Percentiles rank a stretch among this genome's conserved stretches.
Evolutionary conservation across 2,113 vertebrate species (phyloP).

Genomic region (Azemiops feae): DNA sequence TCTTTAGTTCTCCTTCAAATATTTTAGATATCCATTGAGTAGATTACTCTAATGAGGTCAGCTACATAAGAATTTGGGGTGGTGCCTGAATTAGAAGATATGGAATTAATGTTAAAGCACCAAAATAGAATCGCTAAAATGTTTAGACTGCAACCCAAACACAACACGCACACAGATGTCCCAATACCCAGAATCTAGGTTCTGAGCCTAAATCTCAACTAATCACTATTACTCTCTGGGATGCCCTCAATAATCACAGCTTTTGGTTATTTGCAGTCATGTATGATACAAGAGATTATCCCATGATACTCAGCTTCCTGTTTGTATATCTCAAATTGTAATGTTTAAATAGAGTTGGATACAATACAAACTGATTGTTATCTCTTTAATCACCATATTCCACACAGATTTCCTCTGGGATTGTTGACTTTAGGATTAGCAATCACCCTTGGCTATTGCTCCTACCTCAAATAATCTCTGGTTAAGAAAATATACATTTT

Average conservation of each 20-base stretch:
- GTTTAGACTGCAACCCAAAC: neutral
- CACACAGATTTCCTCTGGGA: fast-evolving
- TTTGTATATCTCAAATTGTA: neutral
- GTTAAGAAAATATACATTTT: neutral
- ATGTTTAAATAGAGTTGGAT: neutral
- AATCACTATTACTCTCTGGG: fast-evolving
- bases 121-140: neutral
- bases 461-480: neutral
- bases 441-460: neutral
- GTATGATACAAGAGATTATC: neutral
- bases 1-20: neutral
- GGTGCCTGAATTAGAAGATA: neutral
- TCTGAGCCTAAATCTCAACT: neutral
- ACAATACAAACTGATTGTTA: neutral
- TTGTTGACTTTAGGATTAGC: fast-evolving
- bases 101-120: neutral
- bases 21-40: neutral
- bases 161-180: neutral
- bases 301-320: neutral
- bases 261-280: neutral
- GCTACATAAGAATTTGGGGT: neutral
- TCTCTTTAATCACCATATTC: neutral
- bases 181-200: neutral
- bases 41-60: neutral
- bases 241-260: neutral